phyloP scores from a whole-genome alignment of 2,888 invertebrate species.

The Ennomos erosarius region DNA sequence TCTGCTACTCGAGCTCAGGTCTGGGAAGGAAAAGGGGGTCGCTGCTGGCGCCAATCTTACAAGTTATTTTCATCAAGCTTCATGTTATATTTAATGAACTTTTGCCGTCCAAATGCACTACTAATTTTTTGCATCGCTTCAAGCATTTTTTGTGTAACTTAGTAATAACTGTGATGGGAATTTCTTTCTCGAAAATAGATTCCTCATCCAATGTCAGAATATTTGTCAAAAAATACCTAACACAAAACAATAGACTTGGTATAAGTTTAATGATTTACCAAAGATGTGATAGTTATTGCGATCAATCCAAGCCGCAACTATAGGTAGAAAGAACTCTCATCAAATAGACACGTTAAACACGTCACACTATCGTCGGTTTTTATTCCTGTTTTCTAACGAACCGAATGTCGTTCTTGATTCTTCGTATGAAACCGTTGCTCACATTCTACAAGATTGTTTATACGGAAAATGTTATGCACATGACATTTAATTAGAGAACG shows the following conservation, averaged over 20 bases:
- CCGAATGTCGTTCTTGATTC: conserved; percentile 50
- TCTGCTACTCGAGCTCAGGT: conserved; percentile 62
- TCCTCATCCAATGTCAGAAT: neutral
- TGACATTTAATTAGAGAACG: conserved; percentile 73
- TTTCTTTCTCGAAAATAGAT: conserved; percentile 21
- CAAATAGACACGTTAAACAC: conserved; percentile 20
- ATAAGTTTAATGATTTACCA: conserved; percentile 1
- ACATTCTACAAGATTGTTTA: conserved; percentile 68
- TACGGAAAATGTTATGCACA: conserved; percentile 58
- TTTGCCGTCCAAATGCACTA: conserved; percentile 48
- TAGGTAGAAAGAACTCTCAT: conserved; percentile 5
- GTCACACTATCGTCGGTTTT: conserved; percentile 50
- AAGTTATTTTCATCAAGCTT: conserved; percentile 73
- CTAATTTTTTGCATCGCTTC: conserved; percentile 40
- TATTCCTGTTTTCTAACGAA: conserved; percentile 52
- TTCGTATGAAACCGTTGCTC: conserved; percentile 50
- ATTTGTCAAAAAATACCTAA: neutral
- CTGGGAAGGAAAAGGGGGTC: conserved; percentile 33
- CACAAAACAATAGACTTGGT: conserved; percentile 3
- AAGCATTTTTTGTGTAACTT: no score
- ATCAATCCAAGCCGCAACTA: conserved; percentile 3
- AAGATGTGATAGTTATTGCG: no score
- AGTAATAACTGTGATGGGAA: conserved; percentile 3
- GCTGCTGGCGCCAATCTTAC: conserved; percentile 65
- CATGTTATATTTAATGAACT: conserved; percentile 62